A percentile compares a stretch with the other conserved stretches of the same genome.
Conservation (phyloP, 2,797 vertebrate genomes). For the Periophthalmus magnuspinnatus region DNA sequence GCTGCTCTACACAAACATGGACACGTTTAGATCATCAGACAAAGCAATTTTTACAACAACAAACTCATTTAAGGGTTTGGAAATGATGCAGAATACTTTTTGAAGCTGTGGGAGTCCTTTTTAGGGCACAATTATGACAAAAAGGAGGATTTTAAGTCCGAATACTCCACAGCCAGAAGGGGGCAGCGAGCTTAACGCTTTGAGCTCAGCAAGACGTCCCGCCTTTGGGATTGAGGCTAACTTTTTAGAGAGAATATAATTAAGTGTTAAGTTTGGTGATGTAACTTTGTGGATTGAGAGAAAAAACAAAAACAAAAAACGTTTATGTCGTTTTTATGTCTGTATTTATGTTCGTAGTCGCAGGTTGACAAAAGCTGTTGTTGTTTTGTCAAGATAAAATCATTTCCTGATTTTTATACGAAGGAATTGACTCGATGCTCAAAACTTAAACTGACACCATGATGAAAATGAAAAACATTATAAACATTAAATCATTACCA, state of each 20-base stretch:
- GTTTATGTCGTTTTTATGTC: too few relatives aligned
- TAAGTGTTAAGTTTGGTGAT: background rate
- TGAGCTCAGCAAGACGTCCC: constrained; percentile 1
- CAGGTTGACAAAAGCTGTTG: too few relatives aligned
- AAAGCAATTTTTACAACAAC: background rate
- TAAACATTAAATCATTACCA: too few relatives aligned
- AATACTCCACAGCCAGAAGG: background rate
- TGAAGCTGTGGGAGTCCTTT: background rate
- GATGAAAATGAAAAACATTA: too few relatives aligned
- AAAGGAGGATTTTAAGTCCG: background rate
- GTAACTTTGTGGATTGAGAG: background rate
- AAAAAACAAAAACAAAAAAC: too few relatives aligned
- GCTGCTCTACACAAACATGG: too few relatives aligned
- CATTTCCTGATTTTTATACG: too few relatives aligned
- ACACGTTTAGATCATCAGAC: constrained; percentile 2
- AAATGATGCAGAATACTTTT: background rate
- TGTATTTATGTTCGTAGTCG: too few relatives aligned
- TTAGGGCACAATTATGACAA: background rate
- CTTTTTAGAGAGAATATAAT: constrained; percentile 5
- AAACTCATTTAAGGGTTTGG: background rate
- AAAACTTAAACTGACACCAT: too few relatives aligned
- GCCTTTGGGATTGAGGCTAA: background rate
- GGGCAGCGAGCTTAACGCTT: background rate
- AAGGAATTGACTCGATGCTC: too few relatives aligned
- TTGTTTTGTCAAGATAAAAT: too few relatives aligned